Base-by-base conservation (phyloP, 23 tunicate species). In the Trididemnum clinides region DNA sequence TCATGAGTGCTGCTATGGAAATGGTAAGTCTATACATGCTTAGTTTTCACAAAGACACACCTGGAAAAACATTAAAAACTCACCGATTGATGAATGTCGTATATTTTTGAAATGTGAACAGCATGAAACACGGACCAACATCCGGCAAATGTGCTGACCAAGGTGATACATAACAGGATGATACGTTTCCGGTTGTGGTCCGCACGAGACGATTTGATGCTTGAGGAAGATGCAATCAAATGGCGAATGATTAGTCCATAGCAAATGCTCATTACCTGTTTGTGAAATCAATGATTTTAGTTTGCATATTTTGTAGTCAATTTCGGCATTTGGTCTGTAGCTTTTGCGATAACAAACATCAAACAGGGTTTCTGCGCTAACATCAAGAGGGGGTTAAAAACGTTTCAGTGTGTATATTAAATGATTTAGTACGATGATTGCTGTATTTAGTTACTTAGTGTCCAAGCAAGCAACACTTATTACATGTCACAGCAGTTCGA, bases 81-180 rank as follows among this genome's bases (percentile, higher is more conserved):
- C 44, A 33, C 84, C 28, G 50, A 39, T 23, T 0, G 59, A 5
- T 28, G 36, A 5, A 91, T 87, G 33, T 92, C 97, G 6, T 39
- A 89, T 0, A 92, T 64, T 39, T 88, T 92, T 25, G 92, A 89
- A 19, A 92, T 29, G 50, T 92, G 97, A 1, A 64, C 33, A 1
- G 88, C 77, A 50, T 92, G 92, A 38, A 92, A 92, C 12, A 75
- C 84, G 0, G 83, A 31, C 97, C 97, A 92, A 76, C 88, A 77
- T 1, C 82, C 28, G 33, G 44, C 75, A 64, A 92, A 92, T 33
- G 44, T 27, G 6, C 36, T 7, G 21, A 92, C 97, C 26, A 92
- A 82, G 0, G 83, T 44, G 4, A 87, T 90, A 39, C 97, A 92
- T 92, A 92, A 88, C 20, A 88, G 72, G n/a, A 92, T 87, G 30